Evolutionary conservation across 2,888 invertebrate genomes (phyloP), one percentile per base, ranked within the genome.

Genomic region (Noctua comes): DNA sequence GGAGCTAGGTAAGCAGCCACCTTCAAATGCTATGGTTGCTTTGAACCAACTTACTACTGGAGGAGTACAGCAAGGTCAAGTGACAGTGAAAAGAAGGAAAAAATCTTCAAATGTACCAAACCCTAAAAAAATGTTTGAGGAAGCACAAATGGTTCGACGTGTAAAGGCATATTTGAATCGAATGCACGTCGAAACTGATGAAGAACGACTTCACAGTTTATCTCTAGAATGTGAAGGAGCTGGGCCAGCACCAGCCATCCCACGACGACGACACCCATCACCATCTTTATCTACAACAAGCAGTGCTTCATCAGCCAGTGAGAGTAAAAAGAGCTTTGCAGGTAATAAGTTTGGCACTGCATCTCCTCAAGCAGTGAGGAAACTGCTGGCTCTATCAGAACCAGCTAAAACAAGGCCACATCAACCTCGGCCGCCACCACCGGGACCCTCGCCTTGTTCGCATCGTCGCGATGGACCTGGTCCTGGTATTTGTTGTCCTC

Each of bases 121-220:
- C 95, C 99, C 99, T 73, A 99, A 99, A 96, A 99, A 99, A 95
- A 99, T 99, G 99, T 99, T 99, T 95, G 99, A 99, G 95, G 99
- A 99, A 97, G 99, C 99, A 51, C 99, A 99, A 96, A 99, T 99
- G 99, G 99, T 99, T 77, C 97, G 99, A 51, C 97, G 99, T 77
- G 99, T 99, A 10, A 99, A 99, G 94, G 98, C 99, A 5, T 99
- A 99, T 96, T 97, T 99, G 80, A 98, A 98, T 87, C 98, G 99
- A 90, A 98, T 99, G 97, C 98, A 99, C 90, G 98, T 99, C 11
- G 98, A 99, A 89, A 98, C 98, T 21, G 99, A 99, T 92, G 99
- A 99, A 94, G 98, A 98, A 89, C 98, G 98, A 79, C 97, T 99
- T 80, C 99, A 99, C 92, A 98, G 98, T 74, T 97, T 99, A 93